Evolutionary conservation across 2,113 vertebrate species (phyloP), one percentile per base, ranked within the genome.

Genomic region (Stegostoma tigrinum): DNA sequence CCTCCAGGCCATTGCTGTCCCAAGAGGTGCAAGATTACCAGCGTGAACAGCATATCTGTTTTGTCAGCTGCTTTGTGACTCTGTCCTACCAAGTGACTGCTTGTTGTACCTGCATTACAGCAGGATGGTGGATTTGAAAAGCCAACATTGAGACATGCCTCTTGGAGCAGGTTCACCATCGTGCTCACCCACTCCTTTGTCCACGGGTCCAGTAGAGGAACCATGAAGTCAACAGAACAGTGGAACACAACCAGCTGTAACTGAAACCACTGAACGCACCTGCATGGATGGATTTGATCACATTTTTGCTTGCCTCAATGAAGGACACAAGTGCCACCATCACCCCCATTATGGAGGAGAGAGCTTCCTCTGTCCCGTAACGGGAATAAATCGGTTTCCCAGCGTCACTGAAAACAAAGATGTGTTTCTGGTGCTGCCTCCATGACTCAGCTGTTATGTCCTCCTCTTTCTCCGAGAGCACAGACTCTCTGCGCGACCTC

Each of bases 251-350:
- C 12, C 19, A 38, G 38, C 38, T 1, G 30, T 23, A 1, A 93
- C 1, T 66, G 15, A 93, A 67, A 66, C 34, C 6, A 10, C 34
- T 27, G 48, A 45, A 38, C 96, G 30, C 97, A 99, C 99, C 99
- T 98, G 98, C 98, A 0, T 99, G 99, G 96, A 99, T 99, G 96
- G 99, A 99, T 80, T 98, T 98, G 94, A 99, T 99, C 95, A 98
- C 98, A 0, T 99, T 99, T 97, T 99, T 99, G 95, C 98, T 98
- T 0, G 98, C 98, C 96, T 99, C 99, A 23, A 99, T 97, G 85
- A 99, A 98, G 55, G 99, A 99, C 55, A 99, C 99, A 0, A 99
- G 97, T 0, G 99, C 99, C 98, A 99, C 99, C 99, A 99, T 99
- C 96, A 99, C 99, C 0, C 99, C 99, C 98, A 99, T 99, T 96